Evolutionary conservation across 2,888 invertebrate genomes (phyloP).

Genomic region (Drosophila nr. medialis): DNA sequence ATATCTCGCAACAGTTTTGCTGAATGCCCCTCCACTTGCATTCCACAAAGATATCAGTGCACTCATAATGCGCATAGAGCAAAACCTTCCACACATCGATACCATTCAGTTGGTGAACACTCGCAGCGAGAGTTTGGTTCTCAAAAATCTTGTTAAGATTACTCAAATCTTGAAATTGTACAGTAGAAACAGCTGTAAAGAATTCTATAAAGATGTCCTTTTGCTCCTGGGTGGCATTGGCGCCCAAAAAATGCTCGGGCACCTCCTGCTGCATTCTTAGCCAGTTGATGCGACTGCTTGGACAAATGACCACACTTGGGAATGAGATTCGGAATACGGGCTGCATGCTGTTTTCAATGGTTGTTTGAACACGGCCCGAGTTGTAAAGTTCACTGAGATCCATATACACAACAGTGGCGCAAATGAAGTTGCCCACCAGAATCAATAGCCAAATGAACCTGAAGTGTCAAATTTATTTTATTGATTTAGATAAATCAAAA

Average conservation of each 20-base stretch:
- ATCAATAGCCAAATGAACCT: slow-evolving; percentile 81
- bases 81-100: slow-evolving; percentile 74
- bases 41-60: slow-evolving; percentile 81
- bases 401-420: slow-evolving; percentile 71
- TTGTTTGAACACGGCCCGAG: slow-evolving; percentile 75
- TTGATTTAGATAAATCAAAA: no score
- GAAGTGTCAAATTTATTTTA: neutral
- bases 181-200: slow-evolving; percentile 60
- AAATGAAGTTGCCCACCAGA: slow-evolving; percentile 66
- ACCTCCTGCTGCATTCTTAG: slow-evolving; percentile 64
- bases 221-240: slow-evolving; percentile 59
- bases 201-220: slow-evolving; percentile 70
- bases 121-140: slow-evolving; percentile 47
- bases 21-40: slow-evolving; percentile 85
- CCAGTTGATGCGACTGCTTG: slow-evolving; percentile 80
- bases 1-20: slow-evolving; percentile 85
- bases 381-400: slow-evolving; percentile 73
- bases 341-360: slow-evolving; percentile 78
- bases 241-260: slow-evolving; percentile 69
- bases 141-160: slow-evolving; percentile 60
- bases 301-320: slow-evolving; percentile 82
- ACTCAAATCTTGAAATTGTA: slow-evolving; percentile 60
- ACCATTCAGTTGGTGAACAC: slow-evolving; percentile 66
- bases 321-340: slow-evolving; percentile 79
- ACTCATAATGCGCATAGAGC: slow-evolving; percentile 65